Conservation (phyloP, 2,888 invertebrate genomes). For the Reticulitermes lucifugus region DNA sequence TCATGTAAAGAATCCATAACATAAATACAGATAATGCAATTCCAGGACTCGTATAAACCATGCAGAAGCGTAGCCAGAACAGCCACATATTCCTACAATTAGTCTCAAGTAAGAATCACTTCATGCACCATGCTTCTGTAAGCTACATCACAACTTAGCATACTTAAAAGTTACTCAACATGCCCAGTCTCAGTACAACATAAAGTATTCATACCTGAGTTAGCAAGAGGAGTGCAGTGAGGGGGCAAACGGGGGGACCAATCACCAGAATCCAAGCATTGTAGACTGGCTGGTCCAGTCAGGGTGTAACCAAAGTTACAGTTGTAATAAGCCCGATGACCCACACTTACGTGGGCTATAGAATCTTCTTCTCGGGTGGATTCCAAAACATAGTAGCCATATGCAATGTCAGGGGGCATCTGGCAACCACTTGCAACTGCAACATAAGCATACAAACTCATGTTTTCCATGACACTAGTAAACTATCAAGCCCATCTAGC, state of each 20-base stretch:
- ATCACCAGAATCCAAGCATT: constrained; percentile 61
- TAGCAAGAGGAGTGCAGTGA: constrained; percentile 38
- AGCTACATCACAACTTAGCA: too few relatives aligned
- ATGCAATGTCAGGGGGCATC: constrained; percentile 58
- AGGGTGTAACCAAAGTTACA: constrained; percentile 61
- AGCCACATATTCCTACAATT: too few relatives aligned
- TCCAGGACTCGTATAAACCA: too few relatives aligned
- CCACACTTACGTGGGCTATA: constrained; percentile 55
- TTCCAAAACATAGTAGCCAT: constrained; percentile 62
- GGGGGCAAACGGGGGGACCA: constrained; percentile 62
- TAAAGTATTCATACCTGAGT: background rate
- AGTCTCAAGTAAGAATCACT: too few relatives aligned
- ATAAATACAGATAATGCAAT: too few relatives aligned
- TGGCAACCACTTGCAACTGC: constrained; percentile 57
- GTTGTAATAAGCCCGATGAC: constrained; percentile 61
- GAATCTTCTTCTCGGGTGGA: constrained; percentile 55
- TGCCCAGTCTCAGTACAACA: too few relatives aligned
- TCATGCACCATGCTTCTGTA: too few relatives aligned
- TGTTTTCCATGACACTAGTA: too few relatives aligned
- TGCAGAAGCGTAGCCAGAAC: too few relatives aligned
- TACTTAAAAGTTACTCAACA: too few relatives aligned
- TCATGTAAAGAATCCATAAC: too few relatives aligned
- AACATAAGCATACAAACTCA: background rate
- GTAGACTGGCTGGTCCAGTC: constrained; percentile 59
- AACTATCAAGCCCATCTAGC: too few relatives aligned